Evolutionary conservation across 2,797 vertebrate genomes (phyloP).

Genomic region (Buceros bicornis): DNA sequence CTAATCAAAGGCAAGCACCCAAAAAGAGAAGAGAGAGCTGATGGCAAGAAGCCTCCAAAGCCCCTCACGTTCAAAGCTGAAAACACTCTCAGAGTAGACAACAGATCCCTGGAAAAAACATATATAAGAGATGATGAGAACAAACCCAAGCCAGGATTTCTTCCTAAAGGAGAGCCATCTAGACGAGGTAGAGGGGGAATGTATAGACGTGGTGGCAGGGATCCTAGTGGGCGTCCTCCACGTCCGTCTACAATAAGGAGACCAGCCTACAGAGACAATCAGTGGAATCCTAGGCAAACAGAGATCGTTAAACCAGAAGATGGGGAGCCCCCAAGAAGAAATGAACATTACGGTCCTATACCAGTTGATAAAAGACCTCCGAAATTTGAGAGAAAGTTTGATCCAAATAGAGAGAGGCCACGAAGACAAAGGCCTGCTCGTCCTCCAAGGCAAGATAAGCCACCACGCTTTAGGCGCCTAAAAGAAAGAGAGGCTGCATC

Average conservation of each 20-base stretch:
- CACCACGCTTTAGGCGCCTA: conserved; percentile 93
- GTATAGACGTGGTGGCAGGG: conserved; percentile 89
- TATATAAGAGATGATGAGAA: conserved; percentile 88
- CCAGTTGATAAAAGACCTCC: conserved; percentile 81
- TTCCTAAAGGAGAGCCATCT: conserved; percentile 96
- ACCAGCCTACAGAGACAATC: conserved; percentile 85
- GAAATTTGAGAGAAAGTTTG: conserved; percentile 92
- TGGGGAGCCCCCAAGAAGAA: conserved; percentile 84
- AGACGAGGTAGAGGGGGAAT: conserved; percentile 92
- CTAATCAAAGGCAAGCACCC: conserved; percentile 80
- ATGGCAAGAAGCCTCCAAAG: conserved; percentile 79
- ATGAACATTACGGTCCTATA: conserved; percentile 80
- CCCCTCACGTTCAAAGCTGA: conserved; percentile 79
- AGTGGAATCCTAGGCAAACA: conserved; percentile 82
- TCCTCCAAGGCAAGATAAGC: conserved; percentile 97
- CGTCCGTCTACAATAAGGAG: conserved; percentile 89
- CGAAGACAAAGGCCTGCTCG: conserved; percentile 92
- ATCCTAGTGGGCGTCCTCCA: conserved; percentile 86
- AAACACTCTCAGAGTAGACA: conserved; percentile 76
- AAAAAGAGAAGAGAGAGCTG: conserved; percentile 81
- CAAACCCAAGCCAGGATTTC: conserved; percentile 93
- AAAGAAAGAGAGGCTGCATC: conserved; percentile 91
- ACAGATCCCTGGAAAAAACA: conserved; percentile 76
- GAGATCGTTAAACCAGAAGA: conserved; percentile 88
- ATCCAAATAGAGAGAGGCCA: conserved; percentile 89